phyloP scores from a whole-genome alignment of 2,888 invertebrate genomes.

The Cephus nigrinus region DNA sequence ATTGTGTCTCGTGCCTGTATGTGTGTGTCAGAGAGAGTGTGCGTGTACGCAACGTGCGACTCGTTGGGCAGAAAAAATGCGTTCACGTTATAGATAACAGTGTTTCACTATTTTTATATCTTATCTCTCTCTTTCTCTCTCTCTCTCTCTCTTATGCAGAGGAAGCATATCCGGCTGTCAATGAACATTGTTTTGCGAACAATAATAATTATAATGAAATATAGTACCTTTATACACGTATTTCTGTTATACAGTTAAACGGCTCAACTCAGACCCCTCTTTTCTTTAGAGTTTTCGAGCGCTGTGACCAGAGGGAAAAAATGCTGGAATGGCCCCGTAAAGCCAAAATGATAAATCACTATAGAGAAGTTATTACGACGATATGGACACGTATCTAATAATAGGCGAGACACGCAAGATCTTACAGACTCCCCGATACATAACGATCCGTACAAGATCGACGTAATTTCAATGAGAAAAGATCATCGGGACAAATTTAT shows the following conservation, averaged over 20 bases:
- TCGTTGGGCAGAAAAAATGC: not conserved
- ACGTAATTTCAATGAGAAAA: not conserved
- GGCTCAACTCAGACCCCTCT: not conserved
- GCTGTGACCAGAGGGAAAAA: not conserved
- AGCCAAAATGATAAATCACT: not conserved
- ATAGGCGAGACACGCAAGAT: not conserved
- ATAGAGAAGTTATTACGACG: not conserved
- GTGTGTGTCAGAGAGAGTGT: not conserved
- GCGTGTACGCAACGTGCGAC: not conserved
- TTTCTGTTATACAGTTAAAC: not conserved
- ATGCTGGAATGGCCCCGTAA: not conserved
- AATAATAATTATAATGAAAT: not conserved
- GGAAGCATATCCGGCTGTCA: not conserved
- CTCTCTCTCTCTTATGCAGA: constrained; percentile 19
- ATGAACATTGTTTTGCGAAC: not conserved
- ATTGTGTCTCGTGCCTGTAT: not conserved
- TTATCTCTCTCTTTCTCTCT: constrained; percentile 1
- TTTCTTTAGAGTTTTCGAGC: not conserved
- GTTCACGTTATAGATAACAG: not conserved
- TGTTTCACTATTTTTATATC: not conserved
- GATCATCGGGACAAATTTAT: not conserved
- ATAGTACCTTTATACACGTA: not conserved
- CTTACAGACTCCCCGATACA: not conserved
- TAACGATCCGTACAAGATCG: not conserved
- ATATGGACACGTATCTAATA: not conserved